A percentile compares a stretch with the other conserved stretches of the same genome.
phyloP scores from a whole-genome alignment of 2,113 vertebrate species.

The Poicephalus gulielmi region DNA sequence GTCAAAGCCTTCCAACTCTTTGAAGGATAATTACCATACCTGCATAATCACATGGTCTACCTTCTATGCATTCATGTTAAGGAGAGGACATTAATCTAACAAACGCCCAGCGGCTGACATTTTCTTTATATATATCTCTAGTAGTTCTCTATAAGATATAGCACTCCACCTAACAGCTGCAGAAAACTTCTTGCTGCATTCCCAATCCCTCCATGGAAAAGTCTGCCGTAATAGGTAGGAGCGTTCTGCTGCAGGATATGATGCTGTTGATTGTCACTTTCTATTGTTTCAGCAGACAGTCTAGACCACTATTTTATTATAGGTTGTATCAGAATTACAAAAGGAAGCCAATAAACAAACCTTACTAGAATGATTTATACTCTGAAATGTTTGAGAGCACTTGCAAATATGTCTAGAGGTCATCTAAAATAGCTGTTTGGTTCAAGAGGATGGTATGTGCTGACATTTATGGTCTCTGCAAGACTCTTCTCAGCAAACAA shows the following conservation, averaged over 20 bases:
- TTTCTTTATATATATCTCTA: background rate
- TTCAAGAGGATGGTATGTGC: background rate
- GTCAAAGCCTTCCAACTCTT: slow-evolving; percentile 60
- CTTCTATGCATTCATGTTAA: slow-evolving; percentile 30
- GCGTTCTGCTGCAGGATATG: background rate
- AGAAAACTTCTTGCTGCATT: background rate
- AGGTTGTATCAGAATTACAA: background rate
- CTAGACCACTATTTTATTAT: background rate
- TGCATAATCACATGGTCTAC: slow-evolving; percentile 56
- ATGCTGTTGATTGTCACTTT: background rate
- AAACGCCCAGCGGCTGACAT: slow-evolving; percentile 50
- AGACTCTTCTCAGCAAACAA: background rate
- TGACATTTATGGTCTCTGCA: background rate
- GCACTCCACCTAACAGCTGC: slow-evolving; percentile 32
- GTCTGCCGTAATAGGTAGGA: background rate
- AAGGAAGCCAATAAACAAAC: background rate
- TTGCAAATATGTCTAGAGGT: background rate
- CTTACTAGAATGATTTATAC: background rate
- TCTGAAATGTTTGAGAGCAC: background rate
- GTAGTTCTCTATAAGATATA: background rate
- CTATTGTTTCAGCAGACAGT: background rate
- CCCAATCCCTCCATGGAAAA: rapidly evolving
- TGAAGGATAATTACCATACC: slow-evolving; percentile 68
- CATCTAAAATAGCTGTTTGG: background rate
- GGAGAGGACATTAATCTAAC: slow-evolving; percentile 62